Evolutionary conservation across 37 sponge, comb jelly and placozoan species (phyloP).

Genomic region (Hormiphora californensis): DNA sequence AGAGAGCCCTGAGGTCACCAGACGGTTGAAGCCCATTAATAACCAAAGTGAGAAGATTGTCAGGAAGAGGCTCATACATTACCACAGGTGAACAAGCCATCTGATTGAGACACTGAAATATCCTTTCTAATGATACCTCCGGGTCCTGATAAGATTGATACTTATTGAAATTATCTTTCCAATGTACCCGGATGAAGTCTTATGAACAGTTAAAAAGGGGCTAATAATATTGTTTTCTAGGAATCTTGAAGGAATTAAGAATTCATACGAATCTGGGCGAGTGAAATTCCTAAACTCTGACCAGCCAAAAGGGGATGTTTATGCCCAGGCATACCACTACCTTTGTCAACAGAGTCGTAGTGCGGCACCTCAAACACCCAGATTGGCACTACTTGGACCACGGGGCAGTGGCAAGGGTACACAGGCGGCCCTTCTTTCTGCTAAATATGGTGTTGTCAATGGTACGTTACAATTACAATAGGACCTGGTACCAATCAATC

Average conservation of each 20-base stretch:
- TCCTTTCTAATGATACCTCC: too few species aligned
- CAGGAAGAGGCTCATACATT: slow-evolving; percentile 11
- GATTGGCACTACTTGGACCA: slow-evolving; percentile 83
- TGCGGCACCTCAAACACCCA: slow-evolving; percentile 74
- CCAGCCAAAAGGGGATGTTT: slow-evolving; percentile 78
- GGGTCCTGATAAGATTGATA: too few species aligned
- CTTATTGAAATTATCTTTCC: too few species aligned
- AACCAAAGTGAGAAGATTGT: slow-evolving; percentile 2
- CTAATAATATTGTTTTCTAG: slow-evolving; percentile 32
- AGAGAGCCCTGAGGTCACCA: slow-evolving; percentile 58
- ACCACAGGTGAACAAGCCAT: slow-evolving; percentile 25
- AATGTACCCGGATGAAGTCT: too few species aligned
- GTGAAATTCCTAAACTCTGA: slow-evolving; percentile 63
- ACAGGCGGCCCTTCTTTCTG: slow-evolving; percentile 71
- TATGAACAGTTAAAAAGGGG: too few species aligned
- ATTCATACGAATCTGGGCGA: background rate
- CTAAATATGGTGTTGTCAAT: slow-evolving; percentile 74
- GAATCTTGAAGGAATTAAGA: slow-evolving; percentile 57
- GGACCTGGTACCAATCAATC: too few species aligned
- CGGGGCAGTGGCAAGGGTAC: slow-evolving; percentile 82
- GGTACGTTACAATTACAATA: too few species aligned
- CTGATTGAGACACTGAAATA: background rate
- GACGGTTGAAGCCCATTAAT: slow-evolving; percentile 58
- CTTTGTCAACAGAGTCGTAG: slow-evolving; percentile 58
- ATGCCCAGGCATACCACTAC: slow-evolving; percentile 64